phyloP scores from a whole-genome alignment of 2,888 invertebrate genomes.

The Hyposoter dolosus region DNA sequence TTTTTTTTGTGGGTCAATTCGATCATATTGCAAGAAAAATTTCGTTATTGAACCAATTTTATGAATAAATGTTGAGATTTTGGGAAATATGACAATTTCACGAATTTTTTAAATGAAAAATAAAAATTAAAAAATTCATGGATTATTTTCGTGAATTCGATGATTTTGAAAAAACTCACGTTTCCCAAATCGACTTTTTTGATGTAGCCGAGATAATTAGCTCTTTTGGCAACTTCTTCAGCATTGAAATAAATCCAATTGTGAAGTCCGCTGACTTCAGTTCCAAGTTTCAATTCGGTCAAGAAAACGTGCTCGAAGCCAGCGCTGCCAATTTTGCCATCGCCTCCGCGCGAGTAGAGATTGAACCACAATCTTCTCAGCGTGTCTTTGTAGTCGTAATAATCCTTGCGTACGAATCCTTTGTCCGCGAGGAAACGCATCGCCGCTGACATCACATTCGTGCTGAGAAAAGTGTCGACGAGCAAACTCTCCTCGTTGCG shows the following conservation, averaged over 20 bases:
- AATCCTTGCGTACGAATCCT: constrained; percentile 81
- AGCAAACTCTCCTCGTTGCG: constrained; percentile 81
- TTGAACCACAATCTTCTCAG: constrained; percentile 92
- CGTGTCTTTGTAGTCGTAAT: constrained; percentile 89
- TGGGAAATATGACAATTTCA: background rate
- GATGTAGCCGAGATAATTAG: constrained; percentile 93
- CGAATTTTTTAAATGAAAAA: constrained; percentile 4
- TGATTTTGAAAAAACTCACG: constrained; percentile 86
- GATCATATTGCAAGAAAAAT: no score
- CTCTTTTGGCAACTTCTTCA: constrained; percentile 90
- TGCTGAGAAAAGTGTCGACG: constrained; percentile 85
- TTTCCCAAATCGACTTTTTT: constrained; percentile 90
- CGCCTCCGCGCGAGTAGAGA: constrained; percentile 92
- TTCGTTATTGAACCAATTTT: no score
- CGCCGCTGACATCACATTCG: constrained; percentile 85
- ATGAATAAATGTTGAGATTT: background rate
- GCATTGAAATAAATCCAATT: constrained; percentile 95
- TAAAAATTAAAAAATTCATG: background rate
- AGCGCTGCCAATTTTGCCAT: constrained; percentile 92
- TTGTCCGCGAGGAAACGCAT: constrained; percentile 86
- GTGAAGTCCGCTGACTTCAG: constrained; percentile 92
- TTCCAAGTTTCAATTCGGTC: constrained; percentile 92
- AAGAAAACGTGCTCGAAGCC: constrained; percentile 97
- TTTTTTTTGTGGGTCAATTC: no score
- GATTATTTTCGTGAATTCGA: background rate